A percentile compares a stretch with the other conserved stretches of the same genome.
Evolutionary conservation across 2,113 vertebrate species (phyloP).

Genomic region (rat (Rattus norvegicus)): DNA sequence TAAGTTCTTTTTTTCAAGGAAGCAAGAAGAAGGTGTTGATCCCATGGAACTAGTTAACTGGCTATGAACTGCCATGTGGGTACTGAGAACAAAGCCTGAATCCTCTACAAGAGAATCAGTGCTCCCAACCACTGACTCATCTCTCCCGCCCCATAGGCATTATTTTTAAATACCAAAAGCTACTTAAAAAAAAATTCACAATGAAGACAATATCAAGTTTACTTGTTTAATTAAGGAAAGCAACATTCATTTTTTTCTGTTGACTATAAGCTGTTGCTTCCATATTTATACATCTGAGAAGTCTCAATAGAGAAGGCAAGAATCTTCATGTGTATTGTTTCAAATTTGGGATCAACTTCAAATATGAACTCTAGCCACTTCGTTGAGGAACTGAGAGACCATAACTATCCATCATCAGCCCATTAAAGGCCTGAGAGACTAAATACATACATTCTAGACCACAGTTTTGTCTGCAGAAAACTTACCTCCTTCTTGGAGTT

Average conservation of each 20-base stretch:
- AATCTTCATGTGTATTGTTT: slow-evolving; percentile 30
- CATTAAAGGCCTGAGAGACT: neutral
- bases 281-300: neutral
- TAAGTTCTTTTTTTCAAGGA: too few relatives aligned
- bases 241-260: neutral
- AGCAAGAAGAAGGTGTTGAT: neutral
- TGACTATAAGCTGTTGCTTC: neutral
- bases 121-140: neutral
- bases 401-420: neutral
- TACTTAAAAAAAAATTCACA: neutral
- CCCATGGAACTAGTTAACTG: too few relatives aligned
- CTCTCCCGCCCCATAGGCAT: neutral
- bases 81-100: too few relatives aligned
- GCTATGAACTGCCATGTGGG: neutral
- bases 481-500: neutral
- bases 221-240: neutral
- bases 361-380: slow-evolving; percentile 44
- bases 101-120: neutral
- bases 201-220: neutral
- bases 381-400: neutral
- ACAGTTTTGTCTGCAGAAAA: neutral
- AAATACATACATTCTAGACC: neutral
- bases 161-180: neutral
- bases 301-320: neutral
- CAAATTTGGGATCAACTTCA: slow-evolving; percentile 25